Percentiles rank a stretch among this genome's conserved stretches.
These are phyloP conservation scores for Urophycis tenuis DNA, from an alignment of 2,797 vertebrate genomes.

Conservation along the genomic window DNA sequence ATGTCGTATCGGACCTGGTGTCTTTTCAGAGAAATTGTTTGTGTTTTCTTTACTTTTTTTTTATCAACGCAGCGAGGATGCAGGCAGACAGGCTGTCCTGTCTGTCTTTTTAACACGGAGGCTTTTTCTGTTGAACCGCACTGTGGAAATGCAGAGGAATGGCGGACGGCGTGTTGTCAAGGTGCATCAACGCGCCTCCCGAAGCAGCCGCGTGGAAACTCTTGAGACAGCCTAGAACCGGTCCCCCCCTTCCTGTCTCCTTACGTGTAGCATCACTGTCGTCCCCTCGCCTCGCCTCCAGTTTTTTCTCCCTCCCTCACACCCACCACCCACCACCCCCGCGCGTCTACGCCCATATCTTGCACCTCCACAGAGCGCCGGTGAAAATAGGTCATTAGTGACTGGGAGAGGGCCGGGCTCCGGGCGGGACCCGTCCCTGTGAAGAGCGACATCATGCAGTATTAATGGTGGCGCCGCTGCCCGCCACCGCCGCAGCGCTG, in stretches of 20 bases:
- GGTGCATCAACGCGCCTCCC: conserved; percentile 25
- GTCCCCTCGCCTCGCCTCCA: conserved; percentile 10
- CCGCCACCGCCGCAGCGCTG: too few species aligned
- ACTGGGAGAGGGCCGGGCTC: conserved; percentile 48
- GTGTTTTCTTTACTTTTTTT: not conserved
- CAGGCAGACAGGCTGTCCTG: too few species aligned
- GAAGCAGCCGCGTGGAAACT: conserved; percentile 37
- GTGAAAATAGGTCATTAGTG: conserved; percentile 73
- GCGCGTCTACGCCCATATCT: conserved; percentile 43
- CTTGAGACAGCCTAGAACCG: conserved; percentile 42
- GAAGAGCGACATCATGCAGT: conserved; percentile 61
- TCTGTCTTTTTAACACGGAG: not conserved
- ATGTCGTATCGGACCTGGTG: conserved; percentile 1
- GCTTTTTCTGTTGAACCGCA: not conserved
- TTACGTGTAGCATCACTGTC: conserved; percentile 43
- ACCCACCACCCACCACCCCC: not conserved
- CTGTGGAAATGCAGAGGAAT: conserved; percentile 5
- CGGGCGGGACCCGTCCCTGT: conserved; percentile 52
- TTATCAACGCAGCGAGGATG: too few species aligned
- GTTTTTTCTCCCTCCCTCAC: not conserved
- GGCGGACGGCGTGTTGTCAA: conserved; percentile 17
- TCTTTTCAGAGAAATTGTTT: not conserved
- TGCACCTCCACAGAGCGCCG: conserved; percentile 51
- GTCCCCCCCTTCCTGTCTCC: conserved; percentile 46
- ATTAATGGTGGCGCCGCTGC: conserved; percentile 60